Evolutionary conservation across 1,140 invertebrate species (phyloP), one percentile per base, ranked within the genome.

Genomic region (Panagrolaimus sp.): DNA sequence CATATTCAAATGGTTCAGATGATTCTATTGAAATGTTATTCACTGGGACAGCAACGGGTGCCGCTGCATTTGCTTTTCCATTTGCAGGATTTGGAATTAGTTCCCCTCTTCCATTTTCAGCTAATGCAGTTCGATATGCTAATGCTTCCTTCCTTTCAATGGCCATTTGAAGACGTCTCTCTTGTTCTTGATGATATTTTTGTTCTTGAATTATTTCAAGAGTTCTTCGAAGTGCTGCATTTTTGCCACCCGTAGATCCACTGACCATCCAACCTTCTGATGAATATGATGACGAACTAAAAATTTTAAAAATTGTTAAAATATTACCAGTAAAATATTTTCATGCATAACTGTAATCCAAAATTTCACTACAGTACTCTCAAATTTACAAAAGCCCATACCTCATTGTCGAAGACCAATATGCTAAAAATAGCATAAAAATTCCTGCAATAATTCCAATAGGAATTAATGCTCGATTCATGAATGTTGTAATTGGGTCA

Each of bases 361-460:
- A n/a, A n/a, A n/a, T n/a, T n/a, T n/a, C n/a, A n/a, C n/a, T n/a
- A n/a, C n/a, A n/a, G n/a, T n/a, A n/a, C n/a, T n/a, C n/a, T n/a
- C n/a, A n/a, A n/a, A n/a, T n/a, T n/a, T n/a, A n/a, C n/a, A n/a
- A n/a, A n/a, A n/a, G 43, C 38, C 45, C 74, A 43, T 45, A 75
- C 65, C 67, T 77, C 13, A 75, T 68, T n/a, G 65, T 68, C 0
- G 63, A 65, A 2, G 65, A 66, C 74, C 74, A 76, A 67, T 78
- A 76, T n/a, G 74, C 74, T 27, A 76, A 70, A 64, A 76, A 78
- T 31, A 76, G 46, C 74, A 76, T 76, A 42, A 79, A 76, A 25
- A 76, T 66, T 1, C 72, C 73, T 16, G 74, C 74, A 11, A 66
- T n/a, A 48, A 70, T 48, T 20, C 48, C 48, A 9, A 73, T 74